Conservation (phyloP, 2,888 invertebrate species). For the Caenorhabditis japonica region DNA sequence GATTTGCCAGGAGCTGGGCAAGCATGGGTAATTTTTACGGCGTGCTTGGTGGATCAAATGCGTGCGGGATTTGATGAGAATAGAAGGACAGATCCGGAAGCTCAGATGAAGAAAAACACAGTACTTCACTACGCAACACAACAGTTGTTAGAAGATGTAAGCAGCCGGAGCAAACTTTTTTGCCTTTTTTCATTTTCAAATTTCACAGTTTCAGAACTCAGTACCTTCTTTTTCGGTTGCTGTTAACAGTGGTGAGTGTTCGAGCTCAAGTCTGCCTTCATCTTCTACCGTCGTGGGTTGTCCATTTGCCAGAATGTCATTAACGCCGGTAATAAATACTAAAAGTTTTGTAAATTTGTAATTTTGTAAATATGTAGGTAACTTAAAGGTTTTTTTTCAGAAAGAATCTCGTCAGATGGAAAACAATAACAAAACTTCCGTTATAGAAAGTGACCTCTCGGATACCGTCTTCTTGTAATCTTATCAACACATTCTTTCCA, state of each 20-base stretch:
- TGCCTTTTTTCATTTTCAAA: neutral
- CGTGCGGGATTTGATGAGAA: slow-evolving; percentile 73
- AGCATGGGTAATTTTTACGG: slow-evolving; percentile 76
- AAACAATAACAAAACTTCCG: neutral
- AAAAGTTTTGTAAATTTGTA: neutral
- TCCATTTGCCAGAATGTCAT: slow-evolving; percentile 32
- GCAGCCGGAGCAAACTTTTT: neutral
- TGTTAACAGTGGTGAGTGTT: slow-evolving; percentile 17
- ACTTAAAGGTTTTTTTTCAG: slow-evolving; percentile 7
- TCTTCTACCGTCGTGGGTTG: slow-evolving; percentile 14
- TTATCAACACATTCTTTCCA: neutral
- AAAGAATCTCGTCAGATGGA: slow-evolving; percentile 14
- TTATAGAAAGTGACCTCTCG: slow-evolving; percentile 28
- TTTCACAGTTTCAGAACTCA: slow-evolving; percentile 11
- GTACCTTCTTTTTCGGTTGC: slow-evolving; percentile 1
- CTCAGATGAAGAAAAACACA: slow-evolving; percentile 58
- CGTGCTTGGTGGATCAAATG: slow-evolving; percentile 75
- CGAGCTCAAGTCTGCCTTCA: slow-evolving; percentile 25
- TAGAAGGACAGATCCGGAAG: slow-evolving; percentile 50
- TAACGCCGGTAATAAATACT: slow-evolving; percentile 5
- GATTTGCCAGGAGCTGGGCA: slow-evolving; percentile 76
- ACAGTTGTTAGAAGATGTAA: slow-evolving; percentile 46
- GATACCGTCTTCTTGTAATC: slow-evolving; percentile 47
- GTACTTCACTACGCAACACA: slow-evolving; percentile 68
- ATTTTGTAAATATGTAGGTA: neutral